These are phyloP conservation scores for Dendrocopos noguchii DNA, from an alignment of 2,113 vertebrate genomes.

Conservation along the genomic window DNA sequence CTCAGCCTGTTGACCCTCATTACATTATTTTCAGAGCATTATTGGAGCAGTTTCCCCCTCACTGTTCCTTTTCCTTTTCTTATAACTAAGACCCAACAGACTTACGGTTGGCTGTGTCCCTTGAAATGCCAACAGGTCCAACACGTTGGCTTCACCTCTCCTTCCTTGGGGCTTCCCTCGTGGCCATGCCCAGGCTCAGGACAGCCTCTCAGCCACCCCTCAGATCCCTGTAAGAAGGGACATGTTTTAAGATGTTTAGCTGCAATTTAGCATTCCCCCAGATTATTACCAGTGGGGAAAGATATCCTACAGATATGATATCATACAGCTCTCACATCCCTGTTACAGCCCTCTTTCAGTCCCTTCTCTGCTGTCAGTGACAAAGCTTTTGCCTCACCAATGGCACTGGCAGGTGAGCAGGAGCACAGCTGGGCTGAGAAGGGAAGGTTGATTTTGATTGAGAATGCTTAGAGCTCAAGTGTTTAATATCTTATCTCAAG, in stretches of 20 bases:
- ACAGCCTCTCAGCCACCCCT: accelerated
- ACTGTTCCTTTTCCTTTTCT: not conserved
- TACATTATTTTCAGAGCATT: not conserved
- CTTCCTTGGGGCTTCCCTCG: not conserved
- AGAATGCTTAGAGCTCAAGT: not conserved
- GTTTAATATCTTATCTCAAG: not conserved
- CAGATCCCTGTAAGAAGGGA: not conserved
- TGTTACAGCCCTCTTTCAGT: not conserved
- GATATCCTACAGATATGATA: not conserved
- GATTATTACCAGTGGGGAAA: not conserved
- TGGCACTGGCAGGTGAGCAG: accelerated
- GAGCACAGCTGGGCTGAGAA: not conserved
- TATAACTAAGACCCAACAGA: not conserved
- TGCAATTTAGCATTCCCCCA: not conserved
- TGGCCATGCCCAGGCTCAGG: accelerated
- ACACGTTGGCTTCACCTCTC: accelerated
- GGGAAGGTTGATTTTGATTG: not conserved
- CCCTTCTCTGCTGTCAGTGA: not conserved
- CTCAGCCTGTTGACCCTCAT: not conserved
- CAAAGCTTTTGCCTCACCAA: not conserved
- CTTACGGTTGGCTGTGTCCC: too few species aligned
- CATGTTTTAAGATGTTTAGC: not conserved
- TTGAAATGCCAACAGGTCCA: not conserved
- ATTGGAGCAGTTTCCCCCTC: not conserved
- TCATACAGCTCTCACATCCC: not conserved